Evolutionary conservation across 2,797 vertebrate species (phyloP).

Genomic region (Rhincodon typus): DNA sequence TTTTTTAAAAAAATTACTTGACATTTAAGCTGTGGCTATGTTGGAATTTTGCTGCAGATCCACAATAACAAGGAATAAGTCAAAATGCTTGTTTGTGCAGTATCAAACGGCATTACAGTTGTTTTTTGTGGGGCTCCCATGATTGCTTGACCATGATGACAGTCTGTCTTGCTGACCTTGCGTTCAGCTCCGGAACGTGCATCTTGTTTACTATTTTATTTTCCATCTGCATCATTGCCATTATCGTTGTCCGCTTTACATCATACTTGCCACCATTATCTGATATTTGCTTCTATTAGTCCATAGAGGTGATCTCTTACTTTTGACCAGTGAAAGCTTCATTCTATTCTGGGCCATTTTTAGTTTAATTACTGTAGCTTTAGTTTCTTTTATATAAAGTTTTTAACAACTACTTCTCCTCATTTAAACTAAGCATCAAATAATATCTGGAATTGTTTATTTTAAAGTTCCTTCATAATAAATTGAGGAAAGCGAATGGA

Average conservation of each 20-base stretch:
- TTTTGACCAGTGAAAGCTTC: not conserved
- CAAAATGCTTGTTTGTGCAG: not conserved
- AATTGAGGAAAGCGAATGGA: too few relatives aligned
- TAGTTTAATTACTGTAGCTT: too few relatives aligned
- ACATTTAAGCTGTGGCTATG: not conserved
- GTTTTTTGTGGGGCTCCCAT: not conserved
- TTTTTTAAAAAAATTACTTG: not conserved
- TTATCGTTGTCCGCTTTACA: not conserved
- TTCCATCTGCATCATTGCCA: not conserved
- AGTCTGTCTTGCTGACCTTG: not conserved
- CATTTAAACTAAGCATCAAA: too few relatives aligned
- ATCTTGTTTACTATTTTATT: not conserved
- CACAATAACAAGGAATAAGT: not conserved
- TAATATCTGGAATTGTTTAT: too few relatives aligned
- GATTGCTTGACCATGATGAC: not conserved
- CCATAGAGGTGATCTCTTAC: too few relatives aligned
- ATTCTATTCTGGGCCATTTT: not conserved
- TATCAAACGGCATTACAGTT: not conserved
- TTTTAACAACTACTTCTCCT: not conserved
- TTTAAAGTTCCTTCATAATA: too few relatives aligned
- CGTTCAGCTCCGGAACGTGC: not conserved
- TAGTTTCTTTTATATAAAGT: too few relatives aligned
- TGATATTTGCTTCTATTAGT: not conserved
- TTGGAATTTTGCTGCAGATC: not conserved
- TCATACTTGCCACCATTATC: not conserved